Percentiles rank a stretch among this genome's conserved stretches.
These are phyloP conservation scores for Nezara viridula DNA, from an alignment of 2,888 invertebrate species.

Conservation along the genomic window DNA sequence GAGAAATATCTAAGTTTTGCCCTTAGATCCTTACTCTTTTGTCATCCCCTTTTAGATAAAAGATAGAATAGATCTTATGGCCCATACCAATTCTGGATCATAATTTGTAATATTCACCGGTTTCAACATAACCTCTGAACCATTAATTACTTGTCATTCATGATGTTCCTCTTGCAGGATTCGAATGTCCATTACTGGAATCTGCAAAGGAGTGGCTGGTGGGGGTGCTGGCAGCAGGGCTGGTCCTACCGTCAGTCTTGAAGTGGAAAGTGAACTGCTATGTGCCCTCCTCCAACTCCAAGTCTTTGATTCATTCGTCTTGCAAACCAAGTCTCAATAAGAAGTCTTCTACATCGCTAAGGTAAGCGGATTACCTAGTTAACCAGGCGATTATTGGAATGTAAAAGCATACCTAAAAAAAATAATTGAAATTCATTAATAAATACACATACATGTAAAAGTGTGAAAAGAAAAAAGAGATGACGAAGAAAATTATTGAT, in stretches of 20 bases:
- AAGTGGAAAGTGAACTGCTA: conserved; percentile 62
- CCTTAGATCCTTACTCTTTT: too few species aligned
- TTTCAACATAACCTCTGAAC: neutral
- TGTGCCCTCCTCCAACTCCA: conserved; percentile 10
- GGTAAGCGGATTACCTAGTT: neutral
- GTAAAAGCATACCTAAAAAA: neutral
- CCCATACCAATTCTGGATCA: neutral
- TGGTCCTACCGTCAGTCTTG: conserved; percentile 54
- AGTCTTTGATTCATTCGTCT: conserved; percentile 35
- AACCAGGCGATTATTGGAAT: neutral
- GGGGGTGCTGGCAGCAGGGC: conserved; percentile 11
- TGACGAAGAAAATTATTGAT: neutral
- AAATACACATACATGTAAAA: neutral
- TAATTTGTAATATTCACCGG: neutral
- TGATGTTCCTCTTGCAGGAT: neutral
- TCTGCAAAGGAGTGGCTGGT: neutral
- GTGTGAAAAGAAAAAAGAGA: neutral
- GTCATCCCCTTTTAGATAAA: too few species aligned
- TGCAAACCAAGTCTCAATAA: neutral
- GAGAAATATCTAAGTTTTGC: too few species aligned
- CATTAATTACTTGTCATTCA: neutral
- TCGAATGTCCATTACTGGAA: neutral
- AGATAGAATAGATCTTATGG: neutral
- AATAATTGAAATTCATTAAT: neutral
- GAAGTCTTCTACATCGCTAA: conserved; percentile 14